These are phyloP conservation scores for Apodemia zela DNA, from an alignment of 2,888 invertebrate species.

Conservation along the genomic window DNA sequence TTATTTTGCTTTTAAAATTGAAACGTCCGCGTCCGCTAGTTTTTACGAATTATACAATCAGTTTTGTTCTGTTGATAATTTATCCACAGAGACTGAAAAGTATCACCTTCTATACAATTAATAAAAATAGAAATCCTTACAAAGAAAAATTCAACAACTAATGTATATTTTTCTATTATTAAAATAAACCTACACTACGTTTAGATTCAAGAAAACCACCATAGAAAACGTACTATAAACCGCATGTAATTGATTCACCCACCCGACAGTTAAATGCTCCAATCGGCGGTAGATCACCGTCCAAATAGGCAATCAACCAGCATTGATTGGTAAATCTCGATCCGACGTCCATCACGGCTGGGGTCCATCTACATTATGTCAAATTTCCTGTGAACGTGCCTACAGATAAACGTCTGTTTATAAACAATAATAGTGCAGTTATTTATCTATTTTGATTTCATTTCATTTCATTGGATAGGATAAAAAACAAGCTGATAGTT, in stretches of 20 bases:
- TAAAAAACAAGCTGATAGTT: too few species aligned
- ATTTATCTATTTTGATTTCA: too few species aligned
- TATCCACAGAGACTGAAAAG: too few species aligned
- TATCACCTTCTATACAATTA: too few species aligned
- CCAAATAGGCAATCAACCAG: constrained; percentile 66
- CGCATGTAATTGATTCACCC: constrained; percentile 24
- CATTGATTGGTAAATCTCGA: constrained; percentile 52
- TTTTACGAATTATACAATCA: too few species aligned
- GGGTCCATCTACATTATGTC: constrained; percentile 35
- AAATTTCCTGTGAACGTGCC: constrained; percentile 32
- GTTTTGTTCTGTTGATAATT: too few species aligned
- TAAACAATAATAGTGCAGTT: too few species aligned
- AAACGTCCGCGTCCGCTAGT: too few species aligned
- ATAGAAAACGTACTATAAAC: background rate
- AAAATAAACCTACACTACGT: background rate
- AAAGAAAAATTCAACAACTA: too few species aligned
- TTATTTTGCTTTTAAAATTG: too few species aligned
- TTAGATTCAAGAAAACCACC: background rate
- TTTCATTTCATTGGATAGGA: too few species aligned
- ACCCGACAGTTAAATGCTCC: constrained; percentile 48
- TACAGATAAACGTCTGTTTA: constrained; percentile 5
- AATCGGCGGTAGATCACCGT: constrained; percentile 54
- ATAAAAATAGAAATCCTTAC: too few species aligned
- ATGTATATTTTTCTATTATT: background rate
- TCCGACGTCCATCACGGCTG: constrained; percentile 36